Base-by-base conservation (phyloP, 2,797 vertebrate species). In the Channallabes apus region DNA sequence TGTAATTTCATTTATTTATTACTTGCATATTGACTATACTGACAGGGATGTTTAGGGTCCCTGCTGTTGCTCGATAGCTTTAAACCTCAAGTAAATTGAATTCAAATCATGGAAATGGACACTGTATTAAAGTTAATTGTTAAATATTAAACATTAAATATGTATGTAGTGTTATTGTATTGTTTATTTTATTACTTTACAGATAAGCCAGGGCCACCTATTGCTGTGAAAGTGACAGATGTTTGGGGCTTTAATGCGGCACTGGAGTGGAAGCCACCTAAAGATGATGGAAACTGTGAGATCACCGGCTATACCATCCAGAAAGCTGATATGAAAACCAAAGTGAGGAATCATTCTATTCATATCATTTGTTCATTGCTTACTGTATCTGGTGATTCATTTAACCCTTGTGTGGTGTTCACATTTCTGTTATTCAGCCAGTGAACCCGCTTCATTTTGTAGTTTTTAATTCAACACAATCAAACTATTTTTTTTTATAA, bases 291-390 rank as follows among this genome's bases (percentile, higher is more conserved):
- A 27, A 98, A 98, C 94, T 94, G 92, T 56, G 97, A 98, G 54
- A 90, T 98, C 86, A 95, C 90, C 0, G 96, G 97, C 14, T 98
- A 98, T 88, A 92, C 95, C 2, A 95, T 98, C 88, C 97, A 98
- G 93, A 98, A 98, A 89, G 97, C 97, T 0, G 97, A 98, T 90
- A 94, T 97, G 92, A 98, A 97, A 88, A 98, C 97, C 29, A 97
- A 95, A 95, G 97, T 97, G 80, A 90, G 80, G 32, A 79, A 41
- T 41, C 68, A 72, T 72, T 12, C 68, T 12, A 41, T 71, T 41
- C 35, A 72, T 11, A 46, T 46, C 0, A 11, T 46, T 46, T 46
- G 46, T 46, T 46, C 46, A 46, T 46, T 46, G 9, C 46, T 46
- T 9, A 11, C n/a, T n/a, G n/a, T n/a, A n/a, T 46, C 41, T 46